These are phyloP conservation scores for Apodemus agrarius DNA, from an alignment of 2,797 vertebrate species.

Conservation along the genomic window DNA sequence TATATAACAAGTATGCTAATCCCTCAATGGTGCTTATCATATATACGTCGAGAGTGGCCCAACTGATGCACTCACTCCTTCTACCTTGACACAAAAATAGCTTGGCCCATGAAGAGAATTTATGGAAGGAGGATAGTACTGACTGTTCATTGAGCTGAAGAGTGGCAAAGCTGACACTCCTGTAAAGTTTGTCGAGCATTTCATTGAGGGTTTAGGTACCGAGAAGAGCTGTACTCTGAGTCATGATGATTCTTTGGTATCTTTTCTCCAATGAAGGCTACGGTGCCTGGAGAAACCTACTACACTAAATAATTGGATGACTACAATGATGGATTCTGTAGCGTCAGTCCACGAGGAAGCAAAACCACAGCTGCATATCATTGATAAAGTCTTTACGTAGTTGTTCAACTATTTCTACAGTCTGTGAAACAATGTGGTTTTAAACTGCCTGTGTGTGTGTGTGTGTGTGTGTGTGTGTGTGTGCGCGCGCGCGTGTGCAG, in stretches of 20 bases:
- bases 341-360: background rate
- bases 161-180: background rate
- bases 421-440: background rate
- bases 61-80: accelerated
- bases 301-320: background rate
- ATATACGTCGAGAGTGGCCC: background rate
- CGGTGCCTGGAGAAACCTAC: background rate
- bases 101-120: background rate
- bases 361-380: background rate
- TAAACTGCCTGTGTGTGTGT: background rate
- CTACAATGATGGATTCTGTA: background rate
- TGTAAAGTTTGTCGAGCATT: background rate
- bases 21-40: background rate
- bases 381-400: background rate
- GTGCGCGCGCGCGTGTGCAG: background rate
- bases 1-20: background rate
- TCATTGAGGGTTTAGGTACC: background rate
- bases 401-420: background rate
- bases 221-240: background rate
- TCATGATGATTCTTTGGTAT: background rate
- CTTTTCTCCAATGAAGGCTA: background rate
- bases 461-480: background rate
- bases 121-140: background rate
- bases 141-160: background rate
- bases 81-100: background rate